These are phyloP conservation scores for Xestobium rufovillosum DNA, from an alignment of 2,888 invertebrate genomes.

Conservation along the genomic window DNA sequence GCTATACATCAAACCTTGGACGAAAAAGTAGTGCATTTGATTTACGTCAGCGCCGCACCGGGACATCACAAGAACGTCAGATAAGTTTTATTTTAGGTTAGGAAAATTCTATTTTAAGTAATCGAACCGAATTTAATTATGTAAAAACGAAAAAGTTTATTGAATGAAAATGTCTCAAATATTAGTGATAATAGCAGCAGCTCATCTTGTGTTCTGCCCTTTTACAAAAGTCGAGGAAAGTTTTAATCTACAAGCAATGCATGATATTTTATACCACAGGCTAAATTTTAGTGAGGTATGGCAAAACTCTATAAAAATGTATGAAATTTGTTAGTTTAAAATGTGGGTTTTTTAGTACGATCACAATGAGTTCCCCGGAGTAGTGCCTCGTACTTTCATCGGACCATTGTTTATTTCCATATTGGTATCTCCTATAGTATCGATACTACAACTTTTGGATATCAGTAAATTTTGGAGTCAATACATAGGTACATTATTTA, in stretches of 20 bases:
- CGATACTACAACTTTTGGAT: conserved; percentile 57
- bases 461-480: conserved; percentile 82
- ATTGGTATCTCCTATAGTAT: conserved; percentile 69
- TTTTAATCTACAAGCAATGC: conserved; percentile 96
- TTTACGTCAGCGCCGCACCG: too few species aligned
- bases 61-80: too few species aligned
- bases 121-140: conserved; percentile 15
- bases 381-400: conserved; percentile 93
- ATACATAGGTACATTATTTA: conserved; percentile 65
- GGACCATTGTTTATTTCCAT: conserved; percentile 80
- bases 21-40: too few species aligned
- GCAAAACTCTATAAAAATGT: conserved; percentile 10
- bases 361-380: conserved; percentile 94
- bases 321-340: conserved; percentile 9
- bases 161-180: conserved; percentile 69
- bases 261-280: conserved; percentile 89
- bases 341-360: conserved; percentile 71
- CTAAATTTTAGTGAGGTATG: conserved; percentile 73
- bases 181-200: conserved; percentile 64
- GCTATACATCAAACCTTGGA: too few species aligned
- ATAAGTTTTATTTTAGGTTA: too few species aligned
- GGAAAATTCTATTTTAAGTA: conserved; percentile 14
- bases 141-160: too few species aligned
- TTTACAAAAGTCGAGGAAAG: conserved; percentile 99
- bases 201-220: conserved; percentile 81